Evolutionary conservation across 2,888 invertebrate species (phyloP).

Genomic region (Eristalinus sepulchralis): DNA sequence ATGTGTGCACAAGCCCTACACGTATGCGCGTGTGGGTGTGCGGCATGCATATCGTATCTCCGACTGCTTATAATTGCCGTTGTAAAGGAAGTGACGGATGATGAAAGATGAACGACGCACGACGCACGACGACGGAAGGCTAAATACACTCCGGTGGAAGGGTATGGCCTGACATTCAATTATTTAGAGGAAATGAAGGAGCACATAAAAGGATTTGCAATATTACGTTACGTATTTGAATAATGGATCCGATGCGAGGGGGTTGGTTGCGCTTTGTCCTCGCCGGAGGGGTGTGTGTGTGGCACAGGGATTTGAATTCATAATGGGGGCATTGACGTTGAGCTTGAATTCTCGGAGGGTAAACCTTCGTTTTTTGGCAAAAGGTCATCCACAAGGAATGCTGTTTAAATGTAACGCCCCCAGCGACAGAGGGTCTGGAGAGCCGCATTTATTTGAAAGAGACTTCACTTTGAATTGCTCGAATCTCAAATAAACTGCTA

Average conservation of each 20-base stretch:
- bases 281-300: not conserved
- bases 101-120: conserved; percentile 5
- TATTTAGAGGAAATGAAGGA: conserved; percentile 60
- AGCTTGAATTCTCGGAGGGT: conserved; percentile 11
- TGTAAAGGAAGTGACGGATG: conserved; percentile 45
- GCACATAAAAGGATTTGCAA: conserved; percentile 62
- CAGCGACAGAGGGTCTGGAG: not conserved
- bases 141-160: not conserved
- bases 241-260: conserved; percentile 35
- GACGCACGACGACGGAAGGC: not conserved
- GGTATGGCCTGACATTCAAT: conserved; percentile 54
- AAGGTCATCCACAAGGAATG: not conserved
- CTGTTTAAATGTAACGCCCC: not conserved
- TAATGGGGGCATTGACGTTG: conserved; percentile 36
- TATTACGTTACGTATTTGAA: conserved; percentile 52
- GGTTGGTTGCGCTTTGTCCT: conserved; percentile 8
- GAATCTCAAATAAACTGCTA: too few relatives aligned
- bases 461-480: too few relatives aligned
- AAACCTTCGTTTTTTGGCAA: not conserved
- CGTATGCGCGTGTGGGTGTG: conserved; percentile 1
- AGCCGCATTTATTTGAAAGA: not conserved
- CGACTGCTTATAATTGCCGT: conserved; percentile 62
- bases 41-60: conserved; percentile 18
- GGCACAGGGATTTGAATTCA: conserved; percentile 16
- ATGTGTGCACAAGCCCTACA: conserved; percentile 9